Evolutionary conservation across 2,113 vertebrate species (phyloP).

Genomic region (Pipra filicauda): DNA sequence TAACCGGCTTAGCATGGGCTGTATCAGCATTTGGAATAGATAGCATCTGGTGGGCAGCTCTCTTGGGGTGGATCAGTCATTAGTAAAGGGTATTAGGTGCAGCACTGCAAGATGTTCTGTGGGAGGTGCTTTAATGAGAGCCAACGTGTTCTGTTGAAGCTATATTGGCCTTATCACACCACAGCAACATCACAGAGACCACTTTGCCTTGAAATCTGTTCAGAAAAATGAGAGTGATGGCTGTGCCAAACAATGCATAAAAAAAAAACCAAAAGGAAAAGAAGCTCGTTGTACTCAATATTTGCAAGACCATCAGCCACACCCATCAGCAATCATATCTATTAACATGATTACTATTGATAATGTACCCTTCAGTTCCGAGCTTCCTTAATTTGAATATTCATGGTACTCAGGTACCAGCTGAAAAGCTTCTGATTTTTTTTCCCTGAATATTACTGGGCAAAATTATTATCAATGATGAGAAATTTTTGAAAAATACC

Average conservation of each 20-base stretch:
- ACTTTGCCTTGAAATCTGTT: neutral
- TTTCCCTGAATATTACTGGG: neutral
- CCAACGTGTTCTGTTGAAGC: neutral
- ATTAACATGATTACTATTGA: neutral
- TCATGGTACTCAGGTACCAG: neutral
- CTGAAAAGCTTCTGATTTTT: neutral
- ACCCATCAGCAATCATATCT: neutral
- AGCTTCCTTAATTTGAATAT: conserved; percentile 6
- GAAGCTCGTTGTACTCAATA: neutral
- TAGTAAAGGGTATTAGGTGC: neutral
- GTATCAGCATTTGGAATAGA: neutral
- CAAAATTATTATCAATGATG: neutral
- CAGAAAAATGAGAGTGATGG: neutral
- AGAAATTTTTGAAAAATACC: neutral
- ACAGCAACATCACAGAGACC: neutral
- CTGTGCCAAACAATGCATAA: neutral
- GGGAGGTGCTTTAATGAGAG: neutral
- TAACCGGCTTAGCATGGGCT: neutral
- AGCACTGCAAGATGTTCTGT: neutral
- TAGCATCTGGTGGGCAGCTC: neutral
- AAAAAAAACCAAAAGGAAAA: neutral
- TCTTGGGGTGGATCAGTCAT: neutral
- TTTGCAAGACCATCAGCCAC: neutral
- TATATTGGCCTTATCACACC: neutral
- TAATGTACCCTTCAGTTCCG: neutral